These are phyloP conservation scores for Marisa cornuarietis DNA, from an alignment of 1,140 invertebrate genomes.

Conservation along the genomic window DNA sequence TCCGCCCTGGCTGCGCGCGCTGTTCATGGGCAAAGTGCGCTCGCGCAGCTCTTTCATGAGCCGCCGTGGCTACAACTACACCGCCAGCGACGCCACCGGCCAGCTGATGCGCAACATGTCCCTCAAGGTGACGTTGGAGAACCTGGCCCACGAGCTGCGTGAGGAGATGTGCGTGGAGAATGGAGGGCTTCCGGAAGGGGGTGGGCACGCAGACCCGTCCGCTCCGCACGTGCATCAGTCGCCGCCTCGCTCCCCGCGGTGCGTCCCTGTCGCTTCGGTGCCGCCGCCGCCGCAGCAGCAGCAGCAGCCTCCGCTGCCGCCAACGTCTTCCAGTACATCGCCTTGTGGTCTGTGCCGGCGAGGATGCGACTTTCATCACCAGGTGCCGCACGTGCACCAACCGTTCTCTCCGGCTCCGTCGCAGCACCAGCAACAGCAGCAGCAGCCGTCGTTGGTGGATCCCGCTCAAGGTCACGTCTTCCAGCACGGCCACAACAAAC, in stretches of 20 bases:
- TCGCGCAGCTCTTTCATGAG: slow-evolving; percentile 22
- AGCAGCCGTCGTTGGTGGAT: not conserved
- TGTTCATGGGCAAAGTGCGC: slow-evolving; percentile 44
- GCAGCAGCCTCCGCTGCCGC: not conserved
- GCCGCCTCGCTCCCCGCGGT: slow-evolving; percentile 6
- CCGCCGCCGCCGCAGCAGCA: not conserved
- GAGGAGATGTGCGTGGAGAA: slow-evolving; percentile 53
- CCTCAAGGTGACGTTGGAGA: slow-evolving; percentile 56
- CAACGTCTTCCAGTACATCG: too few species aligned
- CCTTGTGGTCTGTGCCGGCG: not conserved
- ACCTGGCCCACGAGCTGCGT: slow-evolving; percentile 57
- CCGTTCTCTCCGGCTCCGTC: too few species aligned
- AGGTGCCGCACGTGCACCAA: too few species aligned
- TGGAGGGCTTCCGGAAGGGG: not conserved
- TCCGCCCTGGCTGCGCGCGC: slow-evolving; percentile 52
- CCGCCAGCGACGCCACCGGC: slow-evolving; percentile 25
- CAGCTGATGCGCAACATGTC: slow-evolving; percentile 48
- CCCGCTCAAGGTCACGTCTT: not conserved
- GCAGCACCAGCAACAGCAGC: too few species aligned
- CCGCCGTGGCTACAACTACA: slow-evolving; percentile 6
- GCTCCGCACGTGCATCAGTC: not conserved
- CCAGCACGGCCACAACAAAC: not conserved
- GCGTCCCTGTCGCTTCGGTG: not conserved
- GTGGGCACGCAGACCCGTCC: not conserved
- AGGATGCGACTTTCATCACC: too few species aligned